Conservation (phyloP, 2,113 vertebrate genomes). For the Tetrao urogallus region DNA sequence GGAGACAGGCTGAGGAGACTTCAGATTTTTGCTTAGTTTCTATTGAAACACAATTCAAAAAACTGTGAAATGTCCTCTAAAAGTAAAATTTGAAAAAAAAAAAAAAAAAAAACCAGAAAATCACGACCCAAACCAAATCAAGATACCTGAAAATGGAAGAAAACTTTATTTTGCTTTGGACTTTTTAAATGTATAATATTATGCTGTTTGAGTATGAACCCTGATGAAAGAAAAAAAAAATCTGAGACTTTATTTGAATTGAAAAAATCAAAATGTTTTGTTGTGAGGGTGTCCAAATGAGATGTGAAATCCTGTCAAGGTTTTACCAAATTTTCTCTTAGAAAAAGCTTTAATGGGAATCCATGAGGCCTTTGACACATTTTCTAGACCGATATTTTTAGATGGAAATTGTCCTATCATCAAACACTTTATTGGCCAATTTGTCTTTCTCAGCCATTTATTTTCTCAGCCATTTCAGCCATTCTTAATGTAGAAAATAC, state of each 20-base stretch:
- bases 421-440: background rate
- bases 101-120: background rate
- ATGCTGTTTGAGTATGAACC: background rate
- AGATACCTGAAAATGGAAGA: accelerated
- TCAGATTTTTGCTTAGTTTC: background rate
- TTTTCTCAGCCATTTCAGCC: background rate
- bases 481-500: background rate
- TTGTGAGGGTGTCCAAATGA: accelerated
- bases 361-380: background rate
- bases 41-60: background rate
- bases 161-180: accelerated
- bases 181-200: background rate
- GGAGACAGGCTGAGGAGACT: background rate
- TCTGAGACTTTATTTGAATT: background rate
- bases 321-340: background rate
- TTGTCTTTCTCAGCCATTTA: background rate
- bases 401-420: background rate
- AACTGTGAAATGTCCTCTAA: background rate
- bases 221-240: background rate
- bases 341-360: background rate
- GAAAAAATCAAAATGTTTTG: background rate
- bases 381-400: background rate
- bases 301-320: background rate
- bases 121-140: background rate
- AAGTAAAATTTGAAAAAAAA: background rate